Evolutionary conservation across 2,113 vertebrate species (phyloP).

Genomic region (Panurus biarmicus): DNA sequence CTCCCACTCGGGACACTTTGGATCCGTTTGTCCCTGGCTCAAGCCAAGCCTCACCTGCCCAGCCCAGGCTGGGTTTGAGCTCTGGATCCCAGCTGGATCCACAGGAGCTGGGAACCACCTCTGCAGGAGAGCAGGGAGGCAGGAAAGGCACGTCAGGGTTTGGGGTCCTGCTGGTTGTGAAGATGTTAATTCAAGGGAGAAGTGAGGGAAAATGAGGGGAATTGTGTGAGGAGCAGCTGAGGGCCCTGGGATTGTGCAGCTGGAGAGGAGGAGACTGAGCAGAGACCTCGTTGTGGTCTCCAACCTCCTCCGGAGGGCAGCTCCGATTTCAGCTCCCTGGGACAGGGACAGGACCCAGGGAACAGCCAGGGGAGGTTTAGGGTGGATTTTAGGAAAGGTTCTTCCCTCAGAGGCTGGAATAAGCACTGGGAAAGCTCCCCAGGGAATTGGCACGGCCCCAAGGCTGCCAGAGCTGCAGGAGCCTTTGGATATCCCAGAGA

Average conservation of each 20-base stretch:
- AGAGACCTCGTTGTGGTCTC: neutral
- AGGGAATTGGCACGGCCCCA: rapidly evolving
- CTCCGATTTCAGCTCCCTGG: neutral
- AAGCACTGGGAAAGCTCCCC: neutral
- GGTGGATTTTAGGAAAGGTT: neutral
- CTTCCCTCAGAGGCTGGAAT: neutral
- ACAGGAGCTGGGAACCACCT: neutral
- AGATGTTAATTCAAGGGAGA: neutral
- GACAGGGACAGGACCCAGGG: neutral
- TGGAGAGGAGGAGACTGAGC: neutral
- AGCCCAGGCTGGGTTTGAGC: neutral
- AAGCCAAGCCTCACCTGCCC: neutral
- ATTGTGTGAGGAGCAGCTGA: neutral
- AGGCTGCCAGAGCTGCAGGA: neutral
- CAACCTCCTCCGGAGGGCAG: neutral
- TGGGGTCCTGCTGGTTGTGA: neutral
- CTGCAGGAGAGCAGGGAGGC: neutral
- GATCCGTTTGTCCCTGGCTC: neutral
- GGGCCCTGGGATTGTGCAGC: neutral
- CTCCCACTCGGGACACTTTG: neutral
- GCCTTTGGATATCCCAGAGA: neutral
- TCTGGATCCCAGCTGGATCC: neutral
- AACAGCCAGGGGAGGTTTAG: neutral
- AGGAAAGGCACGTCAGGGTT: rapidly evolving
- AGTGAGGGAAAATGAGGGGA: neutral